Base-by-base conservation (phyloP, 2,797 vertebrate species). In the Myiotriccus ornatus region DNA sequence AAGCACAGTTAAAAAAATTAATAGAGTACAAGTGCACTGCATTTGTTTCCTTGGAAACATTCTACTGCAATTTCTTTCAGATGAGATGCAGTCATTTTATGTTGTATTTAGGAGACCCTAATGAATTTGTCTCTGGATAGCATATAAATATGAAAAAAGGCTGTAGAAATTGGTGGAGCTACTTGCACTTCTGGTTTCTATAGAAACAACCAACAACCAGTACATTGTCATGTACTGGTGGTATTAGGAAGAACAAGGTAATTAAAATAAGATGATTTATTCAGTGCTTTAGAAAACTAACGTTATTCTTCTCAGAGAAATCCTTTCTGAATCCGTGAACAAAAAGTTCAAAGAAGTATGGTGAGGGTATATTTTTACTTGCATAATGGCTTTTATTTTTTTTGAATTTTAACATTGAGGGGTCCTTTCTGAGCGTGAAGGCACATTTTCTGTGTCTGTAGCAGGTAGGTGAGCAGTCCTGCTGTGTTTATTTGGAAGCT, bases 1-100 rank as follows among this genome's bases (percentile, higher is more conserved):
- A 95, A 92, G 78, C 88, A 60, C 28, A 82, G 93, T 95, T 97
- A 89, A 96, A 97, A 96, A 97, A 97, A 95, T 83, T 97, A 97
- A 97, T 97, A 95, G 96, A 96, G 88, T 95, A 69, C 90, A 93
- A 92, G 91, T 96, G 92, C 82, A 96, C 84, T 90, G 67, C 84
- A 68, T 96, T 95, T 95, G 97, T 98, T 97, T 96, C 98, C 97
- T 96, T 97, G 97, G 98, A 93, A 98, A 98, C 98, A 46, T 96
- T 94, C 87, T 92, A 47, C 86, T 96, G 93, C 97, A 97, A 89
- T 96, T 97, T 96, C 95, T 94, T 97, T 95, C 56, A 94, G 96
- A 97, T 93, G 92, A 96, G 87, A 94, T 91, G 93, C 80, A 97
- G 96, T 93, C 95, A 94, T 97, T 97, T 97, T 97, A 97, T 93